These are phyloP conservation scores for Synergus japonicus DNA, from an alignment of 2,888 invertebrate species.

Conservation along the genomic window DNA sequence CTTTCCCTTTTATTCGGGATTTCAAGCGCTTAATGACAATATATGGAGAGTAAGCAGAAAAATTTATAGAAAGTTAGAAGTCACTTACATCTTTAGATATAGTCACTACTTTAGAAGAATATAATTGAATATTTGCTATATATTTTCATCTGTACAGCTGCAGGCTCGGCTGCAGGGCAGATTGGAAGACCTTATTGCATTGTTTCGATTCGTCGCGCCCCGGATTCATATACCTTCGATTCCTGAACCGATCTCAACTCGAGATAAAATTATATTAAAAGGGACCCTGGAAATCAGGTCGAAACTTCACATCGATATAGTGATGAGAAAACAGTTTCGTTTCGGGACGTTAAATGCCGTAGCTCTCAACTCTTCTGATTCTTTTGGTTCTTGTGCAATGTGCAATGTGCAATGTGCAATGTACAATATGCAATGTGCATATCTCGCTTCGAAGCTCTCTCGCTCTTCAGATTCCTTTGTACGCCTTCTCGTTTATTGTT, in stretches of 20 bases:
- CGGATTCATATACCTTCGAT: conserved; percentile 44
- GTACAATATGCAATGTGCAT: conserved; percentile 12
- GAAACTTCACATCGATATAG: conserved; percentile 60
- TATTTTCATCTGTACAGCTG: neutral
- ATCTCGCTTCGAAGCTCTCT: conserved; percentile 45
- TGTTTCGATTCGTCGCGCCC: conserved; percentile 41
- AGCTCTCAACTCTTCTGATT: conserved; percentile 43
- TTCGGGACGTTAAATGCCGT: conserved; percentile 62
- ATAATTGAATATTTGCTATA: neutral
- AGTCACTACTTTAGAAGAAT: too few relatives aligned
- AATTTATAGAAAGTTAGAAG: too few relatives aligned
- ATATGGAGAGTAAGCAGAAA: too few relatives aligned
- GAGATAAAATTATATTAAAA: conserved; percentile 56
- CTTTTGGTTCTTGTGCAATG: conserved; percentile 45
- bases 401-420: neutral
- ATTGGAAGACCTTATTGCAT: conserved; percentile 45
- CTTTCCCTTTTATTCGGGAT: too few relatives aligned
- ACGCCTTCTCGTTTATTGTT: conserved; percentile 59
- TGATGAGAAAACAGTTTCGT: conserved; percentile 57
- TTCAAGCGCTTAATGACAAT: too few relatives aligned
- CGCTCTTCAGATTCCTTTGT: conserved; percentile 58
- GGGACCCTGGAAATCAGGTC: conserved; percentile 59
- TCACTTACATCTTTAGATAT: too few relatives aligned
- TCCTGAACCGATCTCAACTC: conserved; percentile 14
- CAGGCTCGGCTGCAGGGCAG: conserved; percentile 43